phyloP scores from a whole-genome alignment of 2,888 invertebrate species.

The Drosophila tripunctata region DNA sequence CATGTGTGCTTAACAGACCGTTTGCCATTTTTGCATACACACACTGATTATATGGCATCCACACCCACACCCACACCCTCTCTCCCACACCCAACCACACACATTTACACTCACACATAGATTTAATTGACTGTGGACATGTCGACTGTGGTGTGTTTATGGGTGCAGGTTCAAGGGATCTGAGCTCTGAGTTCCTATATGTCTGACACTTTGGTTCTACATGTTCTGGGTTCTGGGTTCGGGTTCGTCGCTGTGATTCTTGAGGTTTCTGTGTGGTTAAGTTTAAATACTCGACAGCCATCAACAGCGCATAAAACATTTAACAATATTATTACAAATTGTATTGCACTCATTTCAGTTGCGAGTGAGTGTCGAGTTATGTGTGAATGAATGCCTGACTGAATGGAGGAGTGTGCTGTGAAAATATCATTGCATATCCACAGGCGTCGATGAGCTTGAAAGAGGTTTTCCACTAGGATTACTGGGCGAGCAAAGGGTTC shows the following conservation, averaged over 20 bases:
- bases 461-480: neutral
- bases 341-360: conserved; percentile 33
- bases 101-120: conserved; percentile 36
- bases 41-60: conserved; percentile 67
- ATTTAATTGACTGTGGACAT: conserved; percentile 79
- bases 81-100: conserved; percentile 40
- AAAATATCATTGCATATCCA: conserved; percentile 62
- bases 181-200: conserved; percentile 14
- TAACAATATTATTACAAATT: conserved; percentile 65
- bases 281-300: conserved; percentile 79
- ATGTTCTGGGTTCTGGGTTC: conserved; percentile 6
- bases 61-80: conserved; percentile 32
- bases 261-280: conserved; percentile 77
- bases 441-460: conserved; percentile 40
- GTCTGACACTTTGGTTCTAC: neutral
- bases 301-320: conserved; percentile 79
- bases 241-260: conserved; percentile 73
- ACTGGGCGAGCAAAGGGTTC: neutral
- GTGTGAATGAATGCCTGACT: conserved; percentile 42
- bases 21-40: conserved; percentile 79
- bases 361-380: conserved; percentile 31
- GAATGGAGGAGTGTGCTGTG: conserved; percentile 1
- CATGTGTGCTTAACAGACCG: conserved; percentile 81
- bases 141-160: conserved; percentile 57
- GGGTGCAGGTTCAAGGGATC: conserved; percentile 8